These are phyloP conservation scores for Cephus sareptanus DNA, from an alignment of 2,888 invertebrate genomes.

Conservation along the genomic window DNA sequence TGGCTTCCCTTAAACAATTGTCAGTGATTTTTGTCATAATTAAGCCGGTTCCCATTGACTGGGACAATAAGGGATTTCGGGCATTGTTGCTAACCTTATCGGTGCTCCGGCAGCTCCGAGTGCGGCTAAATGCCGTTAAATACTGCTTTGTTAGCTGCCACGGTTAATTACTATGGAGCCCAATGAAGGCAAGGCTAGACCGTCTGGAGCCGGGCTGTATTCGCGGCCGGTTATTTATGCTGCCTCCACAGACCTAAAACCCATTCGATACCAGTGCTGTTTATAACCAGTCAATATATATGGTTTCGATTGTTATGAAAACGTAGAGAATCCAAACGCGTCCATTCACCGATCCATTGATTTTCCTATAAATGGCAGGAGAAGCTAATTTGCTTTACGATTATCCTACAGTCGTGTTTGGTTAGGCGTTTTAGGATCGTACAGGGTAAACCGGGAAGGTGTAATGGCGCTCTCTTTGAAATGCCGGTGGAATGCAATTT, in stretches of 20 bases:
- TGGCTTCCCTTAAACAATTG: constrained; percentile 49
- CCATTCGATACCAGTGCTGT: not conserved
- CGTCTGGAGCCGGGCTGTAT: not conserved
- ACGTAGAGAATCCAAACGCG: not conserved
- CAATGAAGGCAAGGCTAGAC: not conserved
- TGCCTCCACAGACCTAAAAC: not conserved
- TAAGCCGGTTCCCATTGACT: constrained; percentile 53
- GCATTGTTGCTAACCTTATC: constrained; percentile 58
- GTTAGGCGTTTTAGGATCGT: not conserved
- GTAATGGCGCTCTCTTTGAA: constrained; percentile 12
- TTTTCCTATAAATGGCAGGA: not conserved
- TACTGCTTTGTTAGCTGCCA: constrained; percentile 57
- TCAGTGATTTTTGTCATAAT: constrained; percentile 54
- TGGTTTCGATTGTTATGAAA: not conserved
- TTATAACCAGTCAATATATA: not conserved
- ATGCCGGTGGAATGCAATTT: constrained; percentile 51
- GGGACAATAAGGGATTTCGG: constrained; percentile 58
- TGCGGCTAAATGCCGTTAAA: constrained; percentile 53
- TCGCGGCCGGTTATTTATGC: not conserved
- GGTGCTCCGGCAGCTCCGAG: constrained; percentile 42
- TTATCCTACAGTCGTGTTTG: not conserved
- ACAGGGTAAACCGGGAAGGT: not conserved
- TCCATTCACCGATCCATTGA: not conserved
- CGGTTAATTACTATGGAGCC: constrained; percentile 53
- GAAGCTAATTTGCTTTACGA: not conserved